Conservation (phyloP, 2,113 vertebrate species). For the Rhineura floridana region DNA sequence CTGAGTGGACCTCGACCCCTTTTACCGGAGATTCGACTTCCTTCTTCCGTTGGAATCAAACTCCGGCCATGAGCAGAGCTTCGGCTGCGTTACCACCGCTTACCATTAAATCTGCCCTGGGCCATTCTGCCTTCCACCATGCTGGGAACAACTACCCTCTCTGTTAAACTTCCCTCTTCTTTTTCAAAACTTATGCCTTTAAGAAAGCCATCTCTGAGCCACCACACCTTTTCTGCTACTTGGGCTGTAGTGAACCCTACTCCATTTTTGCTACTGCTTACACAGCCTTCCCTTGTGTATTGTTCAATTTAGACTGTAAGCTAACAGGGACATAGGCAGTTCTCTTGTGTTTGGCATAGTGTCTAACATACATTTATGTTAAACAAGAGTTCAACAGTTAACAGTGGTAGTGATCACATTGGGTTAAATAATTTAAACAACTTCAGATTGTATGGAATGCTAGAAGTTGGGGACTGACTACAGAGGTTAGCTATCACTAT, state of each 20-base stretch:
- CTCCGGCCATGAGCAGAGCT: too few relatives aligned
- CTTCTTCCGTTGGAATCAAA: too few relatives aligned
- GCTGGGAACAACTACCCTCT: background rate
- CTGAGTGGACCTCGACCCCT: too few relatives aligned
- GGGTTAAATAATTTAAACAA: background rate
- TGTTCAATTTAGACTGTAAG: background rate
- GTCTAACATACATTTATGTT: background rate
- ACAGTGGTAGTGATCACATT: background rate
- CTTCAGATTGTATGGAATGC: too few relatives aligned
- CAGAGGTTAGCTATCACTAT: background rate
- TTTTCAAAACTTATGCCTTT: background rate
- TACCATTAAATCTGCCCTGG: too few relatives aligned
- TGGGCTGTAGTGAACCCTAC: background rate
- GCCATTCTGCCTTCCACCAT: background rate
- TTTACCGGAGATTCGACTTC: too few relatives aligned
- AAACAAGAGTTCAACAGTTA: background rate
- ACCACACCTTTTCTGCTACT: background rate
- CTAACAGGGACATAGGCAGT: background rate
- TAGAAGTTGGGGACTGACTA: too few relatives aligned
- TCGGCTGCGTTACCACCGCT: too few relatives aligned
- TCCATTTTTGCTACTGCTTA: background rate
- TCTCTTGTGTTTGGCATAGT: background rate
- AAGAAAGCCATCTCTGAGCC: background rate
- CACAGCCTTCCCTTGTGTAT: background rate
- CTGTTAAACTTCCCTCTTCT: background rate